phyloP scores from a whole-genome alignment of 2,797 vertebrate genomes.

The Gymnodraco acuticeps region DNA sequence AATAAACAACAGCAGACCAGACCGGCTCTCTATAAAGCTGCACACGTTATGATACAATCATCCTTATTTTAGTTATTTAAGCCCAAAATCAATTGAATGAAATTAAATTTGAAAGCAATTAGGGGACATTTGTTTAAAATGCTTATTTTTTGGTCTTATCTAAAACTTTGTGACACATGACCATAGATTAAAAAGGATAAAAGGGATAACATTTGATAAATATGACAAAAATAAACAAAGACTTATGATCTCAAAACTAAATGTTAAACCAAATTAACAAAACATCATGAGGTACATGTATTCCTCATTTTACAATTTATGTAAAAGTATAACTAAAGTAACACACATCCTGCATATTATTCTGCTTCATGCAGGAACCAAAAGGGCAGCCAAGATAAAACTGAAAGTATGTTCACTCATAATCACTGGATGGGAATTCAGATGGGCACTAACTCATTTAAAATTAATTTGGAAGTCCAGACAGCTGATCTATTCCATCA shows the following conservation, averaged over 20 bases:
- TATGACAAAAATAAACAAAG: neutral
- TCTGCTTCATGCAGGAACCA: neutral
- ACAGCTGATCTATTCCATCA: conserved; percentile 27
- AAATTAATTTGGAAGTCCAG: conserved; percentile 30
- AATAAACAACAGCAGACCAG: conserved; percentile 25
- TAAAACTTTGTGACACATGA: neutral
- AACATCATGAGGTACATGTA: neutral
- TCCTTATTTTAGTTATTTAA: conserved; percentile 5
- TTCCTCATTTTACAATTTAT: neutral
- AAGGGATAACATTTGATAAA: neutral
- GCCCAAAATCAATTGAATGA: neutral
- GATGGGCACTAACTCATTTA: conserved; percentile 23
- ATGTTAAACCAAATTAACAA: neutral
- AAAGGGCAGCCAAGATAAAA: conserved; percentile 4
- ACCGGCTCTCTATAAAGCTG: conserved; percentile 26
- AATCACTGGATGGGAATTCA: conserved; percentile 18
- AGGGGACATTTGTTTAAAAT: neutral
- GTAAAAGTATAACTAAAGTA: neutral
- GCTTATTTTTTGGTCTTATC: neutral
- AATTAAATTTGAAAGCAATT: neutral
- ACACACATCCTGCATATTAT: neutral
- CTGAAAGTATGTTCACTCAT: neutral
- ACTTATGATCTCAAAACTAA: neutral
- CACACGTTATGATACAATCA: conserved; percentile 17
- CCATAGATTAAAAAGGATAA: neutral